Percentiles rank a stretch among this genome's conserved stretches.
Conservation (phyloP, 30 jellyfish, hydroid and myxozoan genomes). For the Aurelia aurita complex sp. Pacific region DNA sequence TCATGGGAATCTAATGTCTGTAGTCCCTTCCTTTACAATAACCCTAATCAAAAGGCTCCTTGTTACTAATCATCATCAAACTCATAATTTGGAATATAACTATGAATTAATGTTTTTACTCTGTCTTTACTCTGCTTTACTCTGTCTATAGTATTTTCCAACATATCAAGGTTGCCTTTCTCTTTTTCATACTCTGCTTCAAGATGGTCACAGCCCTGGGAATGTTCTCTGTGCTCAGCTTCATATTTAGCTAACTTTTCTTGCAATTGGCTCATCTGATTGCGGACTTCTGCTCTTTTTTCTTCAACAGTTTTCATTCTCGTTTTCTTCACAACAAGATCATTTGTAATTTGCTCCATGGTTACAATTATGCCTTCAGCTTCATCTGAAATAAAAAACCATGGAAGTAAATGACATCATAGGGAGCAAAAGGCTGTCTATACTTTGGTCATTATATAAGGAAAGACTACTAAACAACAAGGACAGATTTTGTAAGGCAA, state of each 20-base stretch:
- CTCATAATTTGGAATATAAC: constrained; percentile 47
- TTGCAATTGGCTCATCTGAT: constrained; percentile 7
- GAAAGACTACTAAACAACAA: too few species aligned
- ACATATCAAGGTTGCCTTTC: constrained; percentile 48
- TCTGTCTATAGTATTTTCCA: constrained; percentile 55
- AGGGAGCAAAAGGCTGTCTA: too few species aligned
- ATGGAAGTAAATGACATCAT: too few species aligned
- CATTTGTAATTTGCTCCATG: constrained; percentile 46
- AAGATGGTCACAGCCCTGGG: constrained; percentile 21
- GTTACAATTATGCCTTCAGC: constrained; percentile 49
- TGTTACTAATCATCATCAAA: constrained; percentile 38
- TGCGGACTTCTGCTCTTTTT: constrained; percentile 25
- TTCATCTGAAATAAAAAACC: constrained; percentile 14
- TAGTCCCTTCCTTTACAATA: too few species aligned
- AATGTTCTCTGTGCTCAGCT: neutral
- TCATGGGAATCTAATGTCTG: too few species aligned
- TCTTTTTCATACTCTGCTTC: constrained; percentile 40
- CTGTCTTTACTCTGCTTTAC: constrained; percentile 63
- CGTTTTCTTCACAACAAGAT: constrained; percentile 5
- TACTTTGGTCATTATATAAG: too few species aligned
- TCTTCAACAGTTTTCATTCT: constrained; percentile 39
- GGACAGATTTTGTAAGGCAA: too few species aligned
- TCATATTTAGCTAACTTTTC: constrained; percentile 36
- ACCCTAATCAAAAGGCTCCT: too few species aligned
- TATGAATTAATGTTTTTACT: constrained; percentile 34